Percentiles rank a stretch among this genome's conserved stretches.
phyloP scores from a whole-genome alignment of 2,888 invertebrate species.

The Cartodere bifasciata region DNA sequence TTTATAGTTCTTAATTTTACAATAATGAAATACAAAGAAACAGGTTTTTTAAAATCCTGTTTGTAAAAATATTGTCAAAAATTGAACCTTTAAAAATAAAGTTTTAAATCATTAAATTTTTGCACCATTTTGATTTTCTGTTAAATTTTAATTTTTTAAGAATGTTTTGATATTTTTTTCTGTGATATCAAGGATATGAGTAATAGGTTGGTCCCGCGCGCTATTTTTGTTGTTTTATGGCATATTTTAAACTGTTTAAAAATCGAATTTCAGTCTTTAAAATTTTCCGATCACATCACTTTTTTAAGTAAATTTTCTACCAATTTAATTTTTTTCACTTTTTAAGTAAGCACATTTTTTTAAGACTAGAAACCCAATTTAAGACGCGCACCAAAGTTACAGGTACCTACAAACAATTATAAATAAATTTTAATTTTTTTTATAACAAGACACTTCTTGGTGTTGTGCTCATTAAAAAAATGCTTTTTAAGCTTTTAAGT shows the following conservation, averaged over 20 bases:
- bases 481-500: conserved; percentile 11
- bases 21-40: conserved; percentile 24
- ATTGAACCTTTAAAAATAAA: conserved; percentile 30
- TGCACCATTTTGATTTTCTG: conserved; percentile 19
- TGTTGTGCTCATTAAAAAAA: conserved; percentile 26
- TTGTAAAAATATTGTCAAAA: conserved; percentile 39
- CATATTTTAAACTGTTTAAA: conserved; percentile 28
- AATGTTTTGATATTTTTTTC: conserved; percentile 28
- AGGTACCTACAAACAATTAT: conserved; percentile 20
- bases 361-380: conserved; percentile 20
- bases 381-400: conserved; percentile 19
- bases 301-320: conserved; percentile 17
- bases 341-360: conserved; percentile 18
- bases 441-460: conserved; percentile 34
- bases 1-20: conserved; percentile 37
- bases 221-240: too few relatives aligned
- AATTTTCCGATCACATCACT: conserved; percentile 31
- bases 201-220: conserved; percentile 35
- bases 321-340: too few relatives aligned
- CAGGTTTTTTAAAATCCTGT: conserved; percentile 24
- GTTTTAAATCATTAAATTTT: conserved; percentile 19
- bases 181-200: conserved; percentile 35
- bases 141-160: too few relatives aligned
- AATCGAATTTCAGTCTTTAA: conserved; percentile 32
- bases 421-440: conserved; percentile 16